A percentile compares a stretch with the other conserved stretches of the same genome.
phyloP scores from a whole-genome alignment of 2,888 invertebrate species.

The Patella depressa region DNA sequence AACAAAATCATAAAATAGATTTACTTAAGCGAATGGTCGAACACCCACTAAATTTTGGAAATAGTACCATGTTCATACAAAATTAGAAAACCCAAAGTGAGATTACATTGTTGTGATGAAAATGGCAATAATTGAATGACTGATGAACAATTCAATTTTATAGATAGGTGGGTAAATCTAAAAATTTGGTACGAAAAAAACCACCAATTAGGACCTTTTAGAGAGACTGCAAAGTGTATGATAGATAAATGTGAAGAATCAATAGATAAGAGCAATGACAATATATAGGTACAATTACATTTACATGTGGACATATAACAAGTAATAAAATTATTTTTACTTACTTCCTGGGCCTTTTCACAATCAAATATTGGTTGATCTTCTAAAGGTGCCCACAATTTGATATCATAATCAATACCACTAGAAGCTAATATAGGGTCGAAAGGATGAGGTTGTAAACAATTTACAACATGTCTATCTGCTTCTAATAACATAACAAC shows the following conservation, averaged over 20 bases:
- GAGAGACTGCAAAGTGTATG: neutral
- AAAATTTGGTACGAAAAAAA: neutral
- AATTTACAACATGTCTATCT: constrained; percentile 86
- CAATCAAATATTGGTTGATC: constrained; percentile 77
- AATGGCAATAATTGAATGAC: too few relatives aligned
- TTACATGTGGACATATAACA: too few relatives aligned
- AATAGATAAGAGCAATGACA: neutral
- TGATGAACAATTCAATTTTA: too few relatives aligned
- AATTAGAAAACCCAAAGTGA: too few relatives aligned
- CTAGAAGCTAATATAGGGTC: constrained; percentile 81
- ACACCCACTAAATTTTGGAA: too few relatives aligned
- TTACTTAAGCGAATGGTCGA: too few relatives aligned
- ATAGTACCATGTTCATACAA: too few relatives aligned
- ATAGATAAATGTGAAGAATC: neutral
- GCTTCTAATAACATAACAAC: constrained; percentile 84
- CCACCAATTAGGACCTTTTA: neutral
- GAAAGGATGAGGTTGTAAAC: constrained; percentile 86
- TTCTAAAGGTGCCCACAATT: constrained; percentile 84
- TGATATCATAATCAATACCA: constrained; percentile 90
- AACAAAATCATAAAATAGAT: neutral
- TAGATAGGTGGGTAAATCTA: too few relatives aligned
- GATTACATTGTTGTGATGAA: too few relatives aligned
- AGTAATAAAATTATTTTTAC: neutral
- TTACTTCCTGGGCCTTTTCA: constrained; percentile 76
- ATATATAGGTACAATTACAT: too few relatives aligned